Conservation (phyloP, 2,797 vertebrate species). For the Pristis pectinata region DNA sequence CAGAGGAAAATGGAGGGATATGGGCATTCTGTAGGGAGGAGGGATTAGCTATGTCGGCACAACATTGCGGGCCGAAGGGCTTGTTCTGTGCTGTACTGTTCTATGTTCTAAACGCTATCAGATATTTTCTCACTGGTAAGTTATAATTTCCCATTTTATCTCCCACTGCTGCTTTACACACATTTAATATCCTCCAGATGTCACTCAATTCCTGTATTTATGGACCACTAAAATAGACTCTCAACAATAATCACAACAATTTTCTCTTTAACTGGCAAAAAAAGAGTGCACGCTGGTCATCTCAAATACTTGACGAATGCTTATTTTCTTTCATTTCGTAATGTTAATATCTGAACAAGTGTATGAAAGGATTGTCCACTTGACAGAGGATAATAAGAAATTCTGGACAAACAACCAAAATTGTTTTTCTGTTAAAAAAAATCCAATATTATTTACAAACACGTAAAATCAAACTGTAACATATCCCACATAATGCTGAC, state of each 20-base stretch:
- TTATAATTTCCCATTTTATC: background rate
- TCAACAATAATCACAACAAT: background rate
- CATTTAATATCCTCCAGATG: background rate
- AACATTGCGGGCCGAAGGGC: too few species aligned
- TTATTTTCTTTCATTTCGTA: background rate
- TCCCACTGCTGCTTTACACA: background rate
- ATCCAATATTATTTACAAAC: background rate
- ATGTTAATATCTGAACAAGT: background rate
- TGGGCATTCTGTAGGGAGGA: too few species aligned
- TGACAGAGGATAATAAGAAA: background rate
- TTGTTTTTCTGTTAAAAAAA: background rate
- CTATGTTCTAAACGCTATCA: background rate
- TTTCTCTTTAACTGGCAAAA: background rate
- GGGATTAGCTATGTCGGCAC: too few species aligned
- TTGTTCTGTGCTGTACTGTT: too few species aligned
- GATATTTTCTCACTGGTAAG: background rate
- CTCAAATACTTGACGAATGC: background rate
- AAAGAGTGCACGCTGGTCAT: background rate
- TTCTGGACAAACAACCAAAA: background rate
- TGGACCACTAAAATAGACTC: background rate
- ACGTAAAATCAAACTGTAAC: background rate
- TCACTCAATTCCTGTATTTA: background rate
- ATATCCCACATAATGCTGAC: conserved; percentile 50
- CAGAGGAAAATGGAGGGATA: too few species aligned
- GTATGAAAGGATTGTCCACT: background rate